These are phyloP conservation scores for Limnephilus auricula DNA, from an alignment of 2,888 invertebrate species.

Conservation along the genomic window DNA sequence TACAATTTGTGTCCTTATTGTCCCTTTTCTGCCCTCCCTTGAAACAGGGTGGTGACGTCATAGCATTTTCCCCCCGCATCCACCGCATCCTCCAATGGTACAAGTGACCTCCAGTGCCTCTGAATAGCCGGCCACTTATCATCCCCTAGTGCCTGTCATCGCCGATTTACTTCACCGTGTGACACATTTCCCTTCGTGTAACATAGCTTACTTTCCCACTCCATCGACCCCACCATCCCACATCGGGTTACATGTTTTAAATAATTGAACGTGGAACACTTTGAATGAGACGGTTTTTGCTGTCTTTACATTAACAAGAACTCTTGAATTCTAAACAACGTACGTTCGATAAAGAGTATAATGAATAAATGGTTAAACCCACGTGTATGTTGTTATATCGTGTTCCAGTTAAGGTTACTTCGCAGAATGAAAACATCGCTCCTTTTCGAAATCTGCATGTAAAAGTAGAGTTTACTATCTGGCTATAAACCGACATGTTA, in stretches of 20 bases:
- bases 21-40: not conserved
- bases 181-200: slow-evolving; percentile 33
- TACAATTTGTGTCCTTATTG: not conserved
- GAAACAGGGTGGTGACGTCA: slow-evolving; percentile 26
- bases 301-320: not conserved
- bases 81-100: not conserved
- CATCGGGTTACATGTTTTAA: not conserved
- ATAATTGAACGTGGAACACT: not conserved
- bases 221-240: not conserved
- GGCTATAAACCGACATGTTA: not conserved
- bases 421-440: not conserved
- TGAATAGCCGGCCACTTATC: slow-evolving; percentile 33
- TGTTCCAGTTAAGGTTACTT: not conserved
- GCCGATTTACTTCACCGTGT: slow-evolving; percentile 43
- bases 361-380: not conserved
- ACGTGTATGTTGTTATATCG: not conserved
- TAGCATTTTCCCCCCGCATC: not conserved
- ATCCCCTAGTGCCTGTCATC: slow-evolving; percentile 46
- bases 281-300: not conserved
- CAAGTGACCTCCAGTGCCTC: slow-evolving; percentile 35
- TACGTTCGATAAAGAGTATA: not conserved
- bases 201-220: not conserved
- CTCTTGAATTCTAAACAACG: not conserved
- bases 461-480: not conserved
- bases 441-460: not conserved